These are phyloP conservation scores for Myotis brandtii DNA, from an alignment of 2,113 vertebrate genomes.

Conservation along the genomic window DNA sequence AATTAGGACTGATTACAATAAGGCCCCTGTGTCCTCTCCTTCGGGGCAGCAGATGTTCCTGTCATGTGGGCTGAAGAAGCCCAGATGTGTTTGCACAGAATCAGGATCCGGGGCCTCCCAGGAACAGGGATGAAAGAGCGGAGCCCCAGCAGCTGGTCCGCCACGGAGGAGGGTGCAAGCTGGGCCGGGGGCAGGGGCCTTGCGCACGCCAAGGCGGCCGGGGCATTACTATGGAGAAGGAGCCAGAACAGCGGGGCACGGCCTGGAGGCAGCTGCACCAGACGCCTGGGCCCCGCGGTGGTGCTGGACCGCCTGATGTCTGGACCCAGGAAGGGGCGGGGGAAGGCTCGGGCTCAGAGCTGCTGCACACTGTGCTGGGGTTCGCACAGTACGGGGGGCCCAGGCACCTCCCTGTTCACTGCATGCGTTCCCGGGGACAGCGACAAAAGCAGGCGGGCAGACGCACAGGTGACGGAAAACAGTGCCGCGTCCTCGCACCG, in stretches of 20 bases:
- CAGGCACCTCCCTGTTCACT: not conserved
- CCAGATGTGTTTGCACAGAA: slow-evolving; percentile 68
- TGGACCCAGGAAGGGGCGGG: not conserved
- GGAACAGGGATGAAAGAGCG: slow-evolving; percentile 50
- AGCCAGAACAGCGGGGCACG: accelerated
- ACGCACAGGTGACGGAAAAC: accelerated
- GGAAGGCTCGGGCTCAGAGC: not conserved
- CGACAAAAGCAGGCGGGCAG: not conserved
- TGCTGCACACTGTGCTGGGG: accelerated
- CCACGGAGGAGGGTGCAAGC: not conserved
- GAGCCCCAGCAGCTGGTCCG: slow-evolving; percentile 28
- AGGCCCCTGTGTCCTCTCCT: not conserved
- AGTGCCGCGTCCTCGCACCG: accelerated
- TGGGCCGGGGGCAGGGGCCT: not conserved
- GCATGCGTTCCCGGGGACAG: accelerated
- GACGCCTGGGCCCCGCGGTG: accelerated
- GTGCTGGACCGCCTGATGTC: accelerated
- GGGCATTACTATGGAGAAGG: not conserved
- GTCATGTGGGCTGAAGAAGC: slow-evolving; percentile 40
- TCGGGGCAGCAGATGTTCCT: slow-evolving; percentile 56
- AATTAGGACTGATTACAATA: slow-evolving; percentile 27
- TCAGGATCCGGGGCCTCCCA: not conserved
- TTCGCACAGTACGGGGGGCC: accelerated
- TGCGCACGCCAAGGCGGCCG: accelerated
- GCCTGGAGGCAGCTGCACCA: not conserved